Conservation (phyloP, 2,797 vertebrate species). For the Euphonia xanthogaster region DNA sequence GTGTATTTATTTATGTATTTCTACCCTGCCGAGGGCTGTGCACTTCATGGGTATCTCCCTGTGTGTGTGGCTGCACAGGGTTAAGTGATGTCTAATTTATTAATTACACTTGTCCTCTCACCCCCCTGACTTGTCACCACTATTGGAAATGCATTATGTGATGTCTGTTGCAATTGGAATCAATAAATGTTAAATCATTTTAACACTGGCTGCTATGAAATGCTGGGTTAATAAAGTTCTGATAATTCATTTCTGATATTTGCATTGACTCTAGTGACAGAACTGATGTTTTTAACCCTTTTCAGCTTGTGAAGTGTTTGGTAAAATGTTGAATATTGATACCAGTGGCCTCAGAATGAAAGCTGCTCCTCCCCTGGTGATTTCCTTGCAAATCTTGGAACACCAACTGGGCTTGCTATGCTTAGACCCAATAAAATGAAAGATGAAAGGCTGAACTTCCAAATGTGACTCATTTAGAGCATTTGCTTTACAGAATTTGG, state of each 20-base stretch:
- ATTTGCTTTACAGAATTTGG: background rate
- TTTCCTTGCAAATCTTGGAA: background rate
- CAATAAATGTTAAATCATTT: conserved; percentile 46
- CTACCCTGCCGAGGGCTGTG: background rate
- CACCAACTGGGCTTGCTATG: background rate
- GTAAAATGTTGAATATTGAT: background rate
- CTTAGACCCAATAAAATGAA: background rate
- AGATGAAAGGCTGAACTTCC: background rate
- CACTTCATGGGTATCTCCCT: background rate
- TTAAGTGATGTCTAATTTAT: background rate
- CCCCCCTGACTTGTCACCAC: background rate
- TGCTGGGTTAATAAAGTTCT: background rate
- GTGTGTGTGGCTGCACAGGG: background rate
- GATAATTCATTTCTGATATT: background rate
- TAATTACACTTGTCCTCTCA: background rate
- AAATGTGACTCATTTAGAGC: background rate
- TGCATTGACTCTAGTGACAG: background rate
- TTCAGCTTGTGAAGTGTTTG: background rate
- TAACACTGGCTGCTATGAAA: background rate
- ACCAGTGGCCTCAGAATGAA: background rate
- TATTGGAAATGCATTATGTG: background rate
- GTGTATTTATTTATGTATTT: background rate
- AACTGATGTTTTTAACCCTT: background rate
- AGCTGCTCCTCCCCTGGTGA: background rate
- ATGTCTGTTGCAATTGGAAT: background rate